Evolutionary conservation across 2,113 vertebrate species (phyloP).

Genomic region (Austrofundulus limnaeus): DNA sequence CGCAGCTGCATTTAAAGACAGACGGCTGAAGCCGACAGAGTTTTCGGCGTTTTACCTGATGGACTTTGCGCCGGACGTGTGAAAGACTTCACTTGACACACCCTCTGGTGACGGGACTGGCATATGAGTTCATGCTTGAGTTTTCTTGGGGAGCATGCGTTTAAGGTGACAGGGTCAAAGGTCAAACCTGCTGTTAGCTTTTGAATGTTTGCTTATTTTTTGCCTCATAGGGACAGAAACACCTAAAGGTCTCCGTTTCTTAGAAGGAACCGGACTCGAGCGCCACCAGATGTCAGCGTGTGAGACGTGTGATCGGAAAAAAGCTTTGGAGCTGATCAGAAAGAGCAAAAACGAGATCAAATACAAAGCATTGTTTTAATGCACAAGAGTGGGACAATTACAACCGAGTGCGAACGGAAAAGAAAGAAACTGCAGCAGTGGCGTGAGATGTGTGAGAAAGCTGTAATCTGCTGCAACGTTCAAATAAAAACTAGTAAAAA

Average conservation of each 20-base stretch:
- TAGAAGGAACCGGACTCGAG: background rate
- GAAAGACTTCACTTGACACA: conserved; percentile 67
- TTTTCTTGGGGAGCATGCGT: conserved; percentile 12
- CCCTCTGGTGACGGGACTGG: conserved; percentile 34
- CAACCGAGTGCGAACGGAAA: conserved; percentile 45
- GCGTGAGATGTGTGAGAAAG: conserved; percentile 26
- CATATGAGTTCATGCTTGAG: conserved; percentile 16
- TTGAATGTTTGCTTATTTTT: conserved; percentile 23
- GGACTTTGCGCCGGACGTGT: conserved; percentile 60
- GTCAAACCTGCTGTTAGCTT: conserved; percentile 32
- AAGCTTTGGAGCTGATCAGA: background rate
- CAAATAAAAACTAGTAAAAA: conserved; percentile 4
- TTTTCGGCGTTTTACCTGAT: conserved; percentile 57
- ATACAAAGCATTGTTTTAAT: conserved; percentile 68
- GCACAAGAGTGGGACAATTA: conserved; percentile 41
- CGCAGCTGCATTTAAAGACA: conserved; percentile 33
- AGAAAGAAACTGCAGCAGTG: conserved; percentile 49
- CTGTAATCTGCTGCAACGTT: conserved; percentile 19
- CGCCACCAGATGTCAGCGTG: background rate
- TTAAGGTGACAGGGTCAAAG: conserved; percentile 45
- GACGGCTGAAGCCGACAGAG: conserved; percentile 19
- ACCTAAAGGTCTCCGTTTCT: conserved; percentile 3
- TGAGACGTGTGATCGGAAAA: background rate
- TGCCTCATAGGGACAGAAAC: conserved; percentile 22
- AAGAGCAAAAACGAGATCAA: conserved; percentile 21